Evolutionary conservation across 2,113 vertebrate genomes (phyloP).

Genomic region (Martes martes): DNA sequence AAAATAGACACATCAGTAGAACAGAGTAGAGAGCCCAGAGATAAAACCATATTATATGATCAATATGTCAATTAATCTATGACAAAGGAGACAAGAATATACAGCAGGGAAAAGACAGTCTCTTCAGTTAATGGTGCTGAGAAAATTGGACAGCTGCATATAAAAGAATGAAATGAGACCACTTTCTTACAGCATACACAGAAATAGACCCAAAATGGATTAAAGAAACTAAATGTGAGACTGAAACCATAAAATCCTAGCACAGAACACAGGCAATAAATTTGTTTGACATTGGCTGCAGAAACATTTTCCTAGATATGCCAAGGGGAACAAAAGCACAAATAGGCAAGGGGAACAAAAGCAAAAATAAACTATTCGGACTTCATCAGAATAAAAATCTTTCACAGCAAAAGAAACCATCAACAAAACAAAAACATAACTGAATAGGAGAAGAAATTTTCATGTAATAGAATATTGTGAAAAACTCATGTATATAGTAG

Average conservation of each 20-base stretch:
- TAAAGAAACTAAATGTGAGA: background rate
- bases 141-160: background rate
- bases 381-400: background rate
- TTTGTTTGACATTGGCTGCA: background rate
- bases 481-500: background rate
- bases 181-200: background rate
- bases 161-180: background rate
- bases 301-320: background rate
- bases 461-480: background rate
- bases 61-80: background rate
- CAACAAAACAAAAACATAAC: background rate
- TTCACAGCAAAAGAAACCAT: background rate
- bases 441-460: background rate
- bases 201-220: background rate
- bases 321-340: background rate
- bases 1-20: background rate
- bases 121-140: background rate
- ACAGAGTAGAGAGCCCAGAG: background rate
- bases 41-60: background rate
- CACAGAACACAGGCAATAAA: background rate
- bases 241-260: background rate
- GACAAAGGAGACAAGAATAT: background rate
- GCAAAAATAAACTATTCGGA: background rate
- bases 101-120: background rate
- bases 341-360: background rate